phyloP scores from a whole-genome alignment of 2,113 vertebrate genomes.

The Ictidomys tridecemlineatus region DNA sequence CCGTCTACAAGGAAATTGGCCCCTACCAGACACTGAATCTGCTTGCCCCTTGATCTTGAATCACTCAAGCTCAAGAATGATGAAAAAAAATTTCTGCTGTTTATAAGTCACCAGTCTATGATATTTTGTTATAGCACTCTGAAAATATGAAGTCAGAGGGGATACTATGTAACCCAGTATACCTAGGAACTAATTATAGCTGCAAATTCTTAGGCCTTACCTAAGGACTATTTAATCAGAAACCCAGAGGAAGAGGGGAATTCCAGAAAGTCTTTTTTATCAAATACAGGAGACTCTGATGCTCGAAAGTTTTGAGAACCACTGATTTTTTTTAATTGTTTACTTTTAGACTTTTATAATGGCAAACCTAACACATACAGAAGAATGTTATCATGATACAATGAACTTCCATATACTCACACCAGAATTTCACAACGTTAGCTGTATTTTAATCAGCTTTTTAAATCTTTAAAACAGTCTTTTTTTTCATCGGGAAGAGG shows the following conservation, averaged over 20 bases:
- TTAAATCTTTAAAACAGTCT: background rate
- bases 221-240: background rate
- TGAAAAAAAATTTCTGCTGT: background rate
- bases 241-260: background rate
- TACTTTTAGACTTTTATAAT: background rate
- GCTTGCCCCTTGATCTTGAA: background rate
- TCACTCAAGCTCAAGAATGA: background rate
- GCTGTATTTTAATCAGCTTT: background rate
- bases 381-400: background rate
- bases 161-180: background rate
- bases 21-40: background rate
- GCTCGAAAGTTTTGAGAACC: background rate
- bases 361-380: background rate
- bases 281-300: background rate
- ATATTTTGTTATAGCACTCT: background rate
- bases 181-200: background rate
- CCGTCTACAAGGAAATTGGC: background rate
- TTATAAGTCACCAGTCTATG: background rate
- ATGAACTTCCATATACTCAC: background rate
- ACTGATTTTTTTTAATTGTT: background rate
- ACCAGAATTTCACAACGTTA: background rate
- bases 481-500: background rate
- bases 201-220: background rate
- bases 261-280: background rate
- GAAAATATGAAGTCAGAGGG: background rate